These are phyloP conservation scores for Taeniopygia guttata DNA, from an alignment of 2,797 vertebrate genomes.

Conservation along the genomic window DNA sequence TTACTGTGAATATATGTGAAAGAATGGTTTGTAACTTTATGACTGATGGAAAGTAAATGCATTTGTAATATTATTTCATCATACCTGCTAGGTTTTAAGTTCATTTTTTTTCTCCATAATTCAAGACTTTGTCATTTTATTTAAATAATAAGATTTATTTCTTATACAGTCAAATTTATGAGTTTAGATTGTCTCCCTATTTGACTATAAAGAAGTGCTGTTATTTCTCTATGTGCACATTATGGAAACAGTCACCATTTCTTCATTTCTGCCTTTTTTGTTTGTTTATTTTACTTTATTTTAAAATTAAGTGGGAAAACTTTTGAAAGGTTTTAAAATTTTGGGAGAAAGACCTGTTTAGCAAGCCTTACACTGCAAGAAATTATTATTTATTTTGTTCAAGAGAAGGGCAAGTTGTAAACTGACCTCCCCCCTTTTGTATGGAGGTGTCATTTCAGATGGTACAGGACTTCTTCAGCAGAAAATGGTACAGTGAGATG, in stretches of 20 bases:
- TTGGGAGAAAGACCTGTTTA: background rate
- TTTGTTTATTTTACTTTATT: background rate
- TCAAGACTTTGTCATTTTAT: background rate
- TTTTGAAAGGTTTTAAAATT: background rate
- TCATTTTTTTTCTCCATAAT: background rate
- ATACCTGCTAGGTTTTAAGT: background rate
- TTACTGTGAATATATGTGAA: background rate
- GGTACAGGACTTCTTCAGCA: background rate
- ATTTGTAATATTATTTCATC: background rate
- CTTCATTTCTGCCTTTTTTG: background rate
- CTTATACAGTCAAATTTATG: background rate
- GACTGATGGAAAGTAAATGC: background rate
- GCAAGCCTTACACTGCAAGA: background rate
- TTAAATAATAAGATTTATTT: background rate
- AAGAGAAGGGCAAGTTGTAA: background rate
- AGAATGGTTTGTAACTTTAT: background rate
- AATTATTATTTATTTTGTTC: background rate
- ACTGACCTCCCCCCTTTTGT: background rate
- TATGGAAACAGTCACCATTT: background rate
- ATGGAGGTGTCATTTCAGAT: background rate
- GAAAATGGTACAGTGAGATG: background rate
- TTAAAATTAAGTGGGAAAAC: background rate
- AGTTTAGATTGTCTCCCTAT: background rate
- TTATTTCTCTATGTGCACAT: background rate
- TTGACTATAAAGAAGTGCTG: background rate